phyloP scores from a whole-genome alignment of 1,140 invertebrate species.

The Ceratitis capitata region DNA sequence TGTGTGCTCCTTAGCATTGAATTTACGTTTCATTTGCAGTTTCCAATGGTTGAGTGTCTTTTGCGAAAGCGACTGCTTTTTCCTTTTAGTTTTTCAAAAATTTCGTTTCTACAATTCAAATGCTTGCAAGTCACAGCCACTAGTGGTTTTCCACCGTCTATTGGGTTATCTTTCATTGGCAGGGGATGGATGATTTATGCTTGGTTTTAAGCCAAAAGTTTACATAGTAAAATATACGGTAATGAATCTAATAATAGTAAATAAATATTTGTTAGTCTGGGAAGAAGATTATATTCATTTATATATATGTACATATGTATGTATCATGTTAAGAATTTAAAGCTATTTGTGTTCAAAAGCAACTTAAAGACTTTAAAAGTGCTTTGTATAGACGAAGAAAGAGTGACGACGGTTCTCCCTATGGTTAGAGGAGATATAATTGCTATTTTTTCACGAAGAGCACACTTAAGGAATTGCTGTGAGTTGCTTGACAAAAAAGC shows the following conservation, averaged over 20 bases:
- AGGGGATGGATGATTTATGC: background rate
- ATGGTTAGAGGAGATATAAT: too few relatives aligned
- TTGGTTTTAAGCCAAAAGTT: constrained; percentile 22
- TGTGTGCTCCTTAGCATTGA: constrained; percentile 12
- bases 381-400: too few relatives aligned
- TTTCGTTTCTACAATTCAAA: background rate
- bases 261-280: constrained; percentile 3
- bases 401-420: too few relatives aligned
- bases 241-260: constrained; percentile 25
- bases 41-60: background rate
- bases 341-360: too few relatives aligned
- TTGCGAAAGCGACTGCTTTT: background rate
- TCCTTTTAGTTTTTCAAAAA: background rate
- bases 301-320: too few relatives aligned
- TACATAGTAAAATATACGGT: background rate
- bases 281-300: background rate
- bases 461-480: too few relatives aligned
- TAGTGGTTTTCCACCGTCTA: background rate
- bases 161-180: background rate
- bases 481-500: too few relatives aligned
- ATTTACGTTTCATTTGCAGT: constrained; percentile 32
- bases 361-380: too few relatives aligned
- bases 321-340: too few relatives aligned
- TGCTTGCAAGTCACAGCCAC: background rate
- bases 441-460: too few relatives aligned